Evolutionary conservation across 2,797 vertebrate species (phyloP), one percentile per base, ranked within the genome.

Genomic region (Decapterus maruadsi): DNA sequence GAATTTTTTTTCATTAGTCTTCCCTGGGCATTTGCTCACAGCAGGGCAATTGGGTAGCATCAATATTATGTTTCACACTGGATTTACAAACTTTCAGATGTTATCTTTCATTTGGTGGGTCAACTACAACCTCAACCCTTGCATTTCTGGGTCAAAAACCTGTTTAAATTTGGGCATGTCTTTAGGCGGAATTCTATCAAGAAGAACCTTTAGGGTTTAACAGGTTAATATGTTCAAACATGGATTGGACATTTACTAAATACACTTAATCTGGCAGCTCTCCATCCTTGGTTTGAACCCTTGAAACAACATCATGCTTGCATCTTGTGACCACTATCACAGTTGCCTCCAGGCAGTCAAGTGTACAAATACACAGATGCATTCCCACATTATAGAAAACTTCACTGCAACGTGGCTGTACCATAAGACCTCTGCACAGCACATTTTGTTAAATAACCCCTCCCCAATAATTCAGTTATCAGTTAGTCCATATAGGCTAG

Each of bases 301-400:
- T 26, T 66, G 76, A 51, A 82, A 81, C 31, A 75, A 61, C 45
- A 81, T 75, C 86, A 75, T 80, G 63, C 46, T 45, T 58, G 53
- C 36, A 79, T 58, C 82, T 79, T 67, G 64, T 90, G 80, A 87
- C 75, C 59, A 57, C 65, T 48, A 60, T 65, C 57, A 54, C 34
- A 66, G 75, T 43, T 68, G 56, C 67, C 55, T 81, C 77, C 61
- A 55, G 59, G 62, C 61, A 78, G 75, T 61, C 51, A 70, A 54
- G 40, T 70, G 60, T 60, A 65, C 38, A 22, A 62, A 84, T 19
- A 65, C 78, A 84, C 43, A 75, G 74, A 80, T 46, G 75, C 69
- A 81, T 50, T 75, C 77, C 51, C 73, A 84, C 72, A 84, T 75
- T 62, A 75, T 20, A 73, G 68, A n/a, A 83, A 78, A 81, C 60